These are phyloP conservation scores for Eristalis pertinax DNA, from an alignment of 2,888 invertebrate genomes.

Conservation along the genomic window DNA sequence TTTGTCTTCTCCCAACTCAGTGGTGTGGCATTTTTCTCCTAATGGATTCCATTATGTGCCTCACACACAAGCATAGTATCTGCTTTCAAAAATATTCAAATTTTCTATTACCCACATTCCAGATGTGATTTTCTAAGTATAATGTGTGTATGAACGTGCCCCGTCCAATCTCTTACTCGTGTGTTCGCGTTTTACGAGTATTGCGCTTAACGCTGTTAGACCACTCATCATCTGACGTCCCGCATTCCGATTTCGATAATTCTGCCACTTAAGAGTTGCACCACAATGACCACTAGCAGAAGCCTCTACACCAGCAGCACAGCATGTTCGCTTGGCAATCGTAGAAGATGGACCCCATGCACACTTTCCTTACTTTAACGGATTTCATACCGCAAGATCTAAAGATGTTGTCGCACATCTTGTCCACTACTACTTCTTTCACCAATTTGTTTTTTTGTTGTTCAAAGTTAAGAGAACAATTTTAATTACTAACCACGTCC, in stretches of 20 bases:
- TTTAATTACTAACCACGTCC: constrained; percentile 57
- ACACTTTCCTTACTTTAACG: constrained; percentile 39
- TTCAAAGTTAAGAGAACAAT: constrained; percentile 2
- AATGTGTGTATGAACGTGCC: constrained; percentile 32
- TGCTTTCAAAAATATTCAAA: constrained; percentile 43
- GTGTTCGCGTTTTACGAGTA: constrained; percentile 28
- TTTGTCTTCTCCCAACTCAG: too few relatives aligned
- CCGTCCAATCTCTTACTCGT: constrained; percentile 21
- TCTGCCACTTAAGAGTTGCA: constrained; percentile 42
- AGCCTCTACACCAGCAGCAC: background rate
- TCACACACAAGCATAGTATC: constrained; percentile 31
- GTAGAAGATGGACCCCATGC: constrained; percentile 24
- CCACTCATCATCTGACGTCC: constrained; percentile 47
- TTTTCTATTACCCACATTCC: constrained; percentile 47
- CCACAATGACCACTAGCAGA: constrained; percentile 5
- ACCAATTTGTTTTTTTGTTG: constrained; percentile 32
- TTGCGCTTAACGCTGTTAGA: constrained; percentile 44
- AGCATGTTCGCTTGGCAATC: constrained; percentile 18
- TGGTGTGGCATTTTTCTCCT: too few relatives aligned
- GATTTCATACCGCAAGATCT: constrained; percentile 30
- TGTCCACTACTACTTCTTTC: constrained; percentile 11
- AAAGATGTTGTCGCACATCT: constrained; percentile 58
- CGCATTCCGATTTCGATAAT: constrained; percentile 65
- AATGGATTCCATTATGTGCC: constrained; percentile 54
- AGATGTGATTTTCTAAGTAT: constrained; percentile 13